Evolutionary conservation across 2,113 vertebrate genomes (phyloP), one percentile per base, ranked within the genome.

Genomic region (Hydrochoerus hydrochaeris): DNA sequence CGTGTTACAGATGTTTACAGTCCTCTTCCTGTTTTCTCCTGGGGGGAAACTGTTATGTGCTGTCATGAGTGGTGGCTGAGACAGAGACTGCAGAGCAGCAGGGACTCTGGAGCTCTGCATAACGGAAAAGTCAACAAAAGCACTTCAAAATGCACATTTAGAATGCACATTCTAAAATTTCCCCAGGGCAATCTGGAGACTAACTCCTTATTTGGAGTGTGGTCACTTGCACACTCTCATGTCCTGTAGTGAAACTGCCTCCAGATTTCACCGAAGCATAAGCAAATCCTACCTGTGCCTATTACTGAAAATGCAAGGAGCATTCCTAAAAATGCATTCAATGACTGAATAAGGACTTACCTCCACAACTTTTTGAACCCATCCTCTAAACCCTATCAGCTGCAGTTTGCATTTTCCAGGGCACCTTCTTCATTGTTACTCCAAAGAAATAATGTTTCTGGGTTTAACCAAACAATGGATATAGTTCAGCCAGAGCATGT

Each of bases 261-360:
- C 28, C 17, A 7, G 22, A 54, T 65, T 93, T 85, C 49, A 20
- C 35, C 46, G 91, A 82, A 95, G 49, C 65, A 49, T 38, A 82
- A 96, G 85, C 87, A 91, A 96, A 84, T 91, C n/a, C 94, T 35
- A 3, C 71, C 96, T 87, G 90, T 96, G 93, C 28, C 60, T 95
- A 71, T 54, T 3, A 28, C 52, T 78, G 52, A 44, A 52, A 71
- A 49, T 0, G 6, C 35, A 0, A 17, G 49, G 52, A 30, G 22
- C 63, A 52, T 46, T 46, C 41, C 3, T 28, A 6, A 46, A 62
- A 30, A 22, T 4, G 5, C 7, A 6, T 41, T 3, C 1, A 8
- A 46, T 8, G 4, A 12, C 0, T 8, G 80, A 90, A 20, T 4
- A n/a, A 84, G 85, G 60, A 35, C 44, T 52, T 24, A 4, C 16